These are phyloP conservation scores for Hyposmocoma kahamanoa DNA, from an alignment of 1,140 invertebrate species.

Conservation along the genomic window DNA sequence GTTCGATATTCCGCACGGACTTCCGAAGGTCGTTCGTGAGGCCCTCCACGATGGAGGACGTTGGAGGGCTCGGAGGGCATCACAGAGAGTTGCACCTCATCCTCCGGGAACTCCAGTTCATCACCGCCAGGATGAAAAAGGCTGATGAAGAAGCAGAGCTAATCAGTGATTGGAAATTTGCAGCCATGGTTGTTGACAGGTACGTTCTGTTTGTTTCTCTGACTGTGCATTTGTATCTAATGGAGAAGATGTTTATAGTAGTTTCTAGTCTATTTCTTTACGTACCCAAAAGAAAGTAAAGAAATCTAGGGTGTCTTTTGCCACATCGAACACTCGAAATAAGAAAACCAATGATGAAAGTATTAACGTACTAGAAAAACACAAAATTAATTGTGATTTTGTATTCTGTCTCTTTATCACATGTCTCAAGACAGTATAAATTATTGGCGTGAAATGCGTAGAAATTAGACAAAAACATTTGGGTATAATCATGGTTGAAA, in stretches of 20 bases:
- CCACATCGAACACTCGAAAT: too few species aligned
- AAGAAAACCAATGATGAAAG: too few species aligned
- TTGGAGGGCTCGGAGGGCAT: conserved; percentile 70
- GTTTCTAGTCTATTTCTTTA: background rate
- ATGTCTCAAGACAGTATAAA: too few species aligned
- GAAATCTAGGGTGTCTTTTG: too few species aligned
- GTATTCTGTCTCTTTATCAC: too few species aligned
- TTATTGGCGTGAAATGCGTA: too few species aligned
- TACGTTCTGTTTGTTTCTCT: conserved; percentile 26
- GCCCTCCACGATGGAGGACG: conserved; percentile 77
- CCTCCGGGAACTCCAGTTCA: conserved; percentile 94
- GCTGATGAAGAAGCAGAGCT: conserved; percentile 93
- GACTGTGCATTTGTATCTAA: conserved; percentile 2
- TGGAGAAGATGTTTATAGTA: background rate
- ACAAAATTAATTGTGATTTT: too few species aligned
- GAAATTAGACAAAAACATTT: too few species aligned
- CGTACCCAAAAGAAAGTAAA: too few species aligned
- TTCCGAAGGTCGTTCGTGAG: conserved; percentile 75
- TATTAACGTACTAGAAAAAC: too few species aligned
- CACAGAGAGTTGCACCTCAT: conserved; percentile 88
- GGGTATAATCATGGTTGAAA: too few species aligned
- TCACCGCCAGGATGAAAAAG: conserved; percentile 92
- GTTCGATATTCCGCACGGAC: conserved; percentile 67
- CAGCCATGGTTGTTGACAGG: conserved; percentile 98
- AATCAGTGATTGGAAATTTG: conserved; percentile 99